These are phyloP conservation scores for Megaceryle alcyon DNA, from an alignment of 2,797 vertebrate genomes.

Conservation along the genomic window DNA sequence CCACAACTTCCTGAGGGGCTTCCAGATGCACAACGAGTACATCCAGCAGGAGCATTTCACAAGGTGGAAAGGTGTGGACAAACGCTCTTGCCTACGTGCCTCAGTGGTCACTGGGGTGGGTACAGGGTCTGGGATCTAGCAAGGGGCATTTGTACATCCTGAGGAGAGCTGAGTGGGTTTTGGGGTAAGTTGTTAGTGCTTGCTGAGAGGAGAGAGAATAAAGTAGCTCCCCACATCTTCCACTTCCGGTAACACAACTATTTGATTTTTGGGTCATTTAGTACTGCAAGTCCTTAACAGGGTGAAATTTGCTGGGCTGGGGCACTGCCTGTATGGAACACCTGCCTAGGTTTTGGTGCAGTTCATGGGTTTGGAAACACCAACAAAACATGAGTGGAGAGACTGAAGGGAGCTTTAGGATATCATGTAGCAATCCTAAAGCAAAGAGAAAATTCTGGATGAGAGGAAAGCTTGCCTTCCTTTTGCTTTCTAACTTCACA, in stretches of 20 bases:
- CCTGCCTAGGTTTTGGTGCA: background rate
- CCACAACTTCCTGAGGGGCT: slow-evolving; percentile 86
- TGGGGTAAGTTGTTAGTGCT: background rate
- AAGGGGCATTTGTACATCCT: accelerated
- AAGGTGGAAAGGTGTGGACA: slow-evolving; percentile 82
- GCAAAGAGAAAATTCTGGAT: background rate
- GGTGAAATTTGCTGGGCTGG: background rate
- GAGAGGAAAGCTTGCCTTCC: background rate
- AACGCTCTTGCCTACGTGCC: accelerated
- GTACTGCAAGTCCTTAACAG: background rate
- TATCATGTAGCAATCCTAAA: background rate
- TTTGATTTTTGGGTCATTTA: accelerated
- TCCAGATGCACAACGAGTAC: slow-evolving; percentile 84
- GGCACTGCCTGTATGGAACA: background rate
- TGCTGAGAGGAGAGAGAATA: background rate
- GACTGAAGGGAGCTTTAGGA: background rate
- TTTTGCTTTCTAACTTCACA: background rate
- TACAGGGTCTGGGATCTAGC: accelerated
- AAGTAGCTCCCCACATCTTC: background rate
- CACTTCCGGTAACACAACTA: background rate
- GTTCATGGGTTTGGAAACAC: background rate
- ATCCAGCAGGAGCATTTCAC: slow-evolving; percentile 74
- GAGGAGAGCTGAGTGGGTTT: background rate
- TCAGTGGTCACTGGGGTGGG: accelerated
- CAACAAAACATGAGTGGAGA: background rate